phyloP scores from a whole-genome alignment of 2,113 vertebrate species.

The Pterocles burchelli region DNA sequence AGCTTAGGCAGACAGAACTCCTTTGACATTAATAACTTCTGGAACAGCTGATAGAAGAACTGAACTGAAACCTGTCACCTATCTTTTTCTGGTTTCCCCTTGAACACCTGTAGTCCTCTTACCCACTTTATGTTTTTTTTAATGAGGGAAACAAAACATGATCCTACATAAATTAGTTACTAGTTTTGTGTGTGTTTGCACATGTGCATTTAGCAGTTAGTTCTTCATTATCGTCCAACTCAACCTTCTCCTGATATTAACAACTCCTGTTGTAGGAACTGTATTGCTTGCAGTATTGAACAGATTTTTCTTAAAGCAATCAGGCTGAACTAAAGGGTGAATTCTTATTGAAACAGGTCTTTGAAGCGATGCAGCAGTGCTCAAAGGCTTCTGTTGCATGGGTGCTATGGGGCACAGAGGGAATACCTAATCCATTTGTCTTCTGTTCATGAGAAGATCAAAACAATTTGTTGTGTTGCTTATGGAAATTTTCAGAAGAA shows the following conservation, averaged over 20 bases:
- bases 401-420: not conserved
- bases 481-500: not conserved
- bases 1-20: not conserved
- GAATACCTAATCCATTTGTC: not conserved
- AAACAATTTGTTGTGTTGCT: not conserved
- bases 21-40: not conserved
- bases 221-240: not conserved
- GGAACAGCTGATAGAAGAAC: not conserved
- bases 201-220: not conserved
- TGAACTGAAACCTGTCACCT: not conserved
- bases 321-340: not conserved
- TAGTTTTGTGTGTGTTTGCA: not conserved
- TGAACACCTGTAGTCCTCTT: not conserved
- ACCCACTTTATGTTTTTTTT: not conserved
- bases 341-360: not conserved
- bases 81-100: not conserved
- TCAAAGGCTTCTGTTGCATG: not conserved
- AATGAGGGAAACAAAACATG: not conserved
- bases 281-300: not conserved
- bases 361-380: not conserved
- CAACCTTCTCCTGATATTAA: not conserved
- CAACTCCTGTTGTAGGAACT: not conserved
- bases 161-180: not conserved
- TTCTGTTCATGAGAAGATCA: not conserved
- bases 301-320: not conserved